Percentiles rank a stretch among this genome's conserved stretches.
Conservation (phyloP, 2,797 vertebrate genomes). For the Masticophis lateralis region DNA sequence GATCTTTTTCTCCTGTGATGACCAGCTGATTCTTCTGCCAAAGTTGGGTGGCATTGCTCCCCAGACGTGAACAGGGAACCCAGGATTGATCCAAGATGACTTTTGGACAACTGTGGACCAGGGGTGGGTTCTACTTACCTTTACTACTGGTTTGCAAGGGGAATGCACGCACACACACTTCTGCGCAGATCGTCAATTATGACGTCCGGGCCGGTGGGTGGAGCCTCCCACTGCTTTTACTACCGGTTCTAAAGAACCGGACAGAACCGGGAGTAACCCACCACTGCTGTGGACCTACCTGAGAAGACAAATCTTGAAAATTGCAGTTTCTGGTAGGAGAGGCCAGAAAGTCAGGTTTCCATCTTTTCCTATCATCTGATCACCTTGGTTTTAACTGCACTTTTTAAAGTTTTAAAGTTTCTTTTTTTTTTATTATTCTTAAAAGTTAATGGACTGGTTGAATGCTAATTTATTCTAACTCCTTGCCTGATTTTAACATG, state of each 20-base stretch:
- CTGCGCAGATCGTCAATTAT: no score
- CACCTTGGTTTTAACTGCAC: neutral
- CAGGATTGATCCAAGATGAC: neutral
- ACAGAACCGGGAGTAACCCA: no score
- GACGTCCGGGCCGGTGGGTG: no score
- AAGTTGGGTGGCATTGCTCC: neutral
- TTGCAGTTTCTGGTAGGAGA: neutral
- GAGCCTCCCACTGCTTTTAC: no score
- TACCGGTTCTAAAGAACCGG: no score
- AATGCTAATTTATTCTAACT: neutral
- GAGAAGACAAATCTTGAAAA: neutral
- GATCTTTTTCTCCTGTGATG: neutral
- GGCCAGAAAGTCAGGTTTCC: neutral
- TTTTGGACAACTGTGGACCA: neutral
- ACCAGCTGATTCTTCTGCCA: neutral
- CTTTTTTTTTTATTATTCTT: neutral
- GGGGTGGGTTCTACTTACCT: no score
- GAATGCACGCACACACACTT: no score
- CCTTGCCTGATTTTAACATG: neutral
- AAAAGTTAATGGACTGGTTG: neutral
- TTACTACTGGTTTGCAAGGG: no score
- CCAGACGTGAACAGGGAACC: neutral
- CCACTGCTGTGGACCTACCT: neutral
- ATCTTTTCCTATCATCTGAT: neutral
- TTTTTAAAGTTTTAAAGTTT: neutral